phyloP scores from a whole-genome alignment of 2,888 invertebrate species.

The Drosophila heteroneura region DNA sequence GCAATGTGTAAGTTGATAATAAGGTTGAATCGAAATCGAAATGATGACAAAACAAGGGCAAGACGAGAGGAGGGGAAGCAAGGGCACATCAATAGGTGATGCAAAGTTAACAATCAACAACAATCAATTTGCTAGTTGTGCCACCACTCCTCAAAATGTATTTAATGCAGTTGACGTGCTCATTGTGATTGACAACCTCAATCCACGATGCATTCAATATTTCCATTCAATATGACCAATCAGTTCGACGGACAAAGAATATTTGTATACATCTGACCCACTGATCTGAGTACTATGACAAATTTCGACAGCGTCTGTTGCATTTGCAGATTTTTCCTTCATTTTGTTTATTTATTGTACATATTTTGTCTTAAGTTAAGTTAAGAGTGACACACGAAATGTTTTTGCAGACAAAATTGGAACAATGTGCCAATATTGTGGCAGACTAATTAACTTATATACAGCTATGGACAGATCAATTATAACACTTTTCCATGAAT shows the following conservation, averaged over 20 bases:
- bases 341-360: slow-evolving; percentile 4
- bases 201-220: background rate
- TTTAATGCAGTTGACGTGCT: background rate
- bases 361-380: background rate
- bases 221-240: background rate
- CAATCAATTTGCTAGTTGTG: background rate
- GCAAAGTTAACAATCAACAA: background rate
- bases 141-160: background rate
- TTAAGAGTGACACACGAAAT: slow-evolving; percentile 36
- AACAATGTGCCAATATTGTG: slow-evolving; percentile 63
- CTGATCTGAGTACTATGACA: background rate
- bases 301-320: slow-evolving; percentile 22
- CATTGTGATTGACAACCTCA: background rate
- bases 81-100: background rate
- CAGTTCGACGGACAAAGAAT: background rate
- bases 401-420: slow-evolving; percentile 59
- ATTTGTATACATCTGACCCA: background rate
- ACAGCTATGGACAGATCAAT: slow-evolving; percentile 7
- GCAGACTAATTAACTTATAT: slow-evolving; percentile 17
- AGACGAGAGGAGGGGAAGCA: background rate
- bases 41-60: background rate
- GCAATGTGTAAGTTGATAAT: background rate
- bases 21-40: background rate
- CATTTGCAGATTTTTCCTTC: background rate
- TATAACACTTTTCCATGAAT: background rate